Conservation (phyloP, 2,888 invertebrate genomes). For the Thecocarcelia acutangulata region DNA sequence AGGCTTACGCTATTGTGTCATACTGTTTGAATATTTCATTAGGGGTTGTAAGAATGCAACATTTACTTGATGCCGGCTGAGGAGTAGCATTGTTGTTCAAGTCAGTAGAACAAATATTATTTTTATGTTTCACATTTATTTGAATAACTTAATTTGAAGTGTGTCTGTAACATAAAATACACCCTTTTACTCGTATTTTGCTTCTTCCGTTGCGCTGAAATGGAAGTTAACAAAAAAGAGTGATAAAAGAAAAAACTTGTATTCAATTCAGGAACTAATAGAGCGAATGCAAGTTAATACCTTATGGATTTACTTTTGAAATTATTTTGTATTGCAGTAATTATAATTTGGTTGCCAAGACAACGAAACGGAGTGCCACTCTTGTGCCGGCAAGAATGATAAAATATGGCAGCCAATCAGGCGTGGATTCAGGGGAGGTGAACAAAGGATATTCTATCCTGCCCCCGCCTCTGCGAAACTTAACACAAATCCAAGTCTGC, state of each 20-base stretch:
- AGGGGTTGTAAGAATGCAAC: constrained; percentile 58
- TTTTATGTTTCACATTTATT: constrained; percentile 58
- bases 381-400: not conserved
- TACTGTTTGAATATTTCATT: constrained; percentile 36
- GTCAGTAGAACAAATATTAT: constrained; percentile 55
- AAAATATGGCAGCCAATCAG: not conserved
- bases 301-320: constrained; percentile 28
- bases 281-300: constrained; percentile 47
- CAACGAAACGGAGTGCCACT: constrained; percentile 21
- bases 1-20: constrained; percentile 20
- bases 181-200: constrained; percentile 24
- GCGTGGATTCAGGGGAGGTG: too few species aligned
- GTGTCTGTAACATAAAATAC: constrained; percentile 49
- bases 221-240: constrained; percentile 14
- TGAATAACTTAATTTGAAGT: constrained; percentile 70
- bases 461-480: too few species aligned
- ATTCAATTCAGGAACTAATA: constrained; percentile 38
- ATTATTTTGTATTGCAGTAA: constrained; percentile 23
- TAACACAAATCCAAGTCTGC: too few species aligned
- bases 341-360: constrained; percentile 28
- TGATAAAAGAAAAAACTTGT: not conserved
- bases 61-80: constrained; percentile 22
- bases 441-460: too few species aligned
- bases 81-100: not conserved
- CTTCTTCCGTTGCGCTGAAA: constrained; percentile 4